Conservation (phyloP, 1,140 invertebrate species). For the Vollenhovia emeryi region DNA sequence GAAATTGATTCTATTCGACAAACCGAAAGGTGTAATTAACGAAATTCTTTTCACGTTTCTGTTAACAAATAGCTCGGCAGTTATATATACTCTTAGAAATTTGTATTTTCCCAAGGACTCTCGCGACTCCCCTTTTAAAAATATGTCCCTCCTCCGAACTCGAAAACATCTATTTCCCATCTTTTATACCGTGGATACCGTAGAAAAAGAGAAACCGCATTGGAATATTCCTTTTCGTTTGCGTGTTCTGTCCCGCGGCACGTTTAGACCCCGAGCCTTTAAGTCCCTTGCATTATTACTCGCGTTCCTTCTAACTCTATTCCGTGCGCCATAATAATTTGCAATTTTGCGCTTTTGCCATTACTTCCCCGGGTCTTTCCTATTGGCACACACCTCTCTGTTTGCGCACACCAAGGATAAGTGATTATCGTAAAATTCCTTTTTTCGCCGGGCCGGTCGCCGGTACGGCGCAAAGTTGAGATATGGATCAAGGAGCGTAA, state of each 20-base stretch:
- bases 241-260: background rate
- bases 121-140: background rate
- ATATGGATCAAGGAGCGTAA: conserved; percentile 39
- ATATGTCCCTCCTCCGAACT: background rate
- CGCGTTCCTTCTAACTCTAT: background rate
- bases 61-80: background rate
- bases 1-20: background rate
- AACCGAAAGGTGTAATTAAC: background rate
- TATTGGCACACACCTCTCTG: background rate
- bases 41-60: background rate
- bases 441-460: background rate
- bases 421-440: conserved; percentile 1
- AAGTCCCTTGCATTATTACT: background rate
- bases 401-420: background rate
- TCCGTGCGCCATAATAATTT: background rate
- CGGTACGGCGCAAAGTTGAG: background rate
- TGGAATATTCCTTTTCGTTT: background rate
- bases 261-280: background rate
- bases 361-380: background rate
- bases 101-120: background rate
- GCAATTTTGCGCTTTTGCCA: background rate
- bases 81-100: background rate
- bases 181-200: background rate
- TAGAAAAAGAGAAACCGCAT: background rate
- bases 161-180: background rate